Conservation (phyloP, 53 echinoderm and acorn worm species). For the Pentamera pediparva region DNA sequence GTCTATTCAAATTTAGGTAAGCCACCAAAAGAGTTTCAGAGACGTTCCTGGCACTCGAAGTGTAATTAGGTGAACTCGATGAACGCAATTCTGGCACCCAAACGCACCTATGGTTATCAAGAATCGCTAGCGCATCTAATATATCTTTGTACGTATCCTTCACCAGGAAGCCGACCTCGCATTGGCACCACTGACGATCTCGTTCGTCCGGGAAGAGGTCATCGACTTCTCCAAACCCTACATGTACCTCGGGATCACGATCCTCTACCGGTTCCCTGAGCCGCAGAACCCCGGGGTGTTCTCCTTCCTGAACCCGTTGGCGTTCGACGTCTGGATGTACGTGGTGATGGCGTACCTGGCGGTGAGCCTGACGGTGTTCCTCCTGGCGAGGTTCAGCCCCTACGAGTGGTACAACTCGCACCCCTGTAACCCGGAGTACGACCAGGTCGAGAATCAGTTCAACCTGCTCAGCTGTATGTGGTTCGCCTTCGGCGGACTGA, state of each 20-base stretch:
- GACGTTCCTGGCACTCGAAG: no score
- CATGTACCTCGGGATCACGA: slow-evolving; percentile 93
- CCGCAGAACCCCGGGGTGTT: slow-evolving; percentile 96
- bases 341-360: slow-evolving; percentile 89
- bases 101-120: no score
- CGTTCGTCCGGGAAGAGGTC: slow-evolving; percentile 75
- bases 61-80: no score
- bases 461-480: slow-evolving; percentile 92
- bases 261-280: slow-evolving; percentile 82
- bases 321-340: slow-evolving; percentile 98
- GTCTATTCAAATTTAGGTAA: no score
- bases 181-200: slow-evolving; percentile 91
- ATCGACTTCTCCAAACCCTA: slow-evolving; percentile 95
- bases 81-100: no score
- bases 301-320: slow-evolving; percentile 91
- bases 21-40: no score
- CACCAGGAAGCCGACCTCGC: slow-evolving; percentile 83
- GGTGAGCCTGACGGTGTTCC: slow-evolving; percentile 82
- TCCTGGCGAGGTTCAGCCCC: slow-evolving; percentile 92
- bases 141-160: background rate
- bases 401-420: slow-evolving; percentile 99
- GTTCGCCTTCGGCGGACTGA: slow-evolving; percentile 97
- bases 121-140: background rate
- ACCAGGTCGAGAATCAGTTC: slow-evolving; percentile 96
- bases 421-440: slow-evolving; percentile 97